Base-by-base conservation (phyloP, 2,888 invertebrate genomes). In the Leptinotarsa tumamoca region DNA sequence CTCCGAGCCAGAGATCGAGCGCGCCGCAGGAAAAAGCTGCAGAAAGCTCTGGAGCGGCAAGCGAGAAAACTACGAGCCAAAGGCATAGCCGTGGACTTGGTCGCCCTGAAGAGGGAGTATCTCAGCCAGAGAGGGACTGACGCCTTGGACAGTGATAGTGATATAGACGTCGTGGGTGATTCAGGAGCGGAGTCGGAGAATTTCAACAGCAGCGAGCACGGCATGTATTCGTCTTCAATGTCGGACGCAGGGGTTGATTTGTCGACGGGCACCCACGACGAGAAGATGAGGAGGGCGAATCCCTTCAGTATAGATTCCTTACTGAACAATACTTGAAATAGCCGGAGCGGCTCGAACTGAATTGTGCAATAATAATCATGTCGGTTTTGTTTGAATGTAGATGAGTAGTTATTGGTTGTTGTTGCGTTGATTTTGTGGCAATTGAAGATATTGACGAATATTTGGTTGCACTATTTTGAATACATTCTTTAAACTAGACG, bases 241-340 rank as follows among this genome's bases (percentile, higher is more conserved):
- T 85, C 86, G 69, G 86, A 86, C 78, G 84, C 86, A 81, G 87
- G 88, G 81, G 87, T 88, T 83, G 89, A 90, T 82, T 83, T 87
- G 71, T 87, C 90, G 88, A 86, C 90, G 89, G 87, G 89, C 58
- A 85, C 84, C 89, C 82, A 83, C 80, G 88, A 88, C 77, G 87
- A 86, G 77, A 87, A 88, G 84, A 89, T 89, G 43, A 90, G 92
- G 90, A 88, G 92, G 83, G 91, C 92, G 81, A 96, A 96, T 89
- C 96, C 96, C 70, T 96, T 96, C 90, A 96, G 96, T 90, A 96
- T 96, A 92, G 96, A 96, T 87, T 95, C 95, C 76, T 89, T 96
- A 83, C 91, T 96, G 85, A 94, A 94, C 85, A 93, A 94, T 85
- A 93, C 92, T 90, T 91, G 91, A 91, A 91, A 73, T 50, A 63